A percentile compares a stretch with the other conserved stretches of the same genome.
Conservation (phyloP, 2,888 invertebrate species). For the Cryptocephalus moraei region DNA sequence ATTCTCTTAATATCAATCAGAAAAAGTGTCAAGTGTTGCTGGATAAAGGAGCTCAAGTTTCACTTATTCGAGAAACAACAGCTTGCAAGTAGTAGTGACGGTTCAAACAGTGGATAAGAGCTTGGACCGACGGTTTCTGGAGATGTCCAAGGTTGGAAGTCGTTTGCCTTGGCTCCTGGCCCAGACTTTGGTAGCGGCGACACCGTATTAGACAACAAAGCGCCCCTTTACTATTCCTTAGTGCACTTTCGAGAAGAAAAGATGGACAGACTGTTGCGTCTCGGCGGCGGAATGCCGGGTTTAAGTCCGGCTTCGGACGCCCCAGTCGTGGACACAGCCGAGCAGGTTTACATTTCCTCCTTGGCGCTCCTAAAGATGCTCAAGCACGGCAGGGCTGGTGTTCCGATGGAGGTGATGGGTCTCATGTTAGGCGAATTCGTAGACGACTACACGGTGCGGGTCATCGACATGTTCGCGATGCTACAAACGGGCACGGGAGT, state of each 20-base stretch:
- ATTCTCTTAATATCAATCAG: no score
- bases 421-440: slow-evolving; percentile 95
- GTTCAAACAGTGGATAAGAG: slow-evolving; percentile 95
- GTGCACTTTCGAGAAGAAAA: background rate
- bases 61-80: no score
- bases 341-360: slow-evolving; percentile 95
- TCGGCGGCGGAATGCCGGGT: slow-evolving; percentile 83
- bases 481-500: slow-evolving; percentile 96
- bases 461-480: slow-evolving; percentile 99
- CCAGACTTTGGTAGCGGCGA: slow-evolving; percentile 41
- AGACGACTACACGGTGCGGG: slow-evolving; percentile 98
- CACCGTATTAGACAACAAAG: no score
- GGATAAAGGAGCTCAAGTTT: no score
- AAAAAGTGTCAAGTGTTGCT: no score
- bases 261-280: slow-evolving; percentile 89
- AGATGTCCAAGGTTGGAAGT: slow-evolving; percentile 98
- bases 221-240: no score
- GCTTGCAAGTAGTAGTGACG: slow-evolving; percentile 98
- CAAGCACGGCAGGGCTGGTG: slow-evolving; percentile 97
- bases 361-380: slow-evolving; percentile 96
- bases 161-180: slow-evolving; percentile 97
- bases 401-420: slow-evolving; percentile 99
- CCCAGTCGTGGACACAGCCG: slow-evolving; percentile 99
- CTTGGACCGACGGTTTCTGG: slow-evolving; percentile 98
- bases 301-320: slow-evolving; percentile 89